phyloP scores from a whole-genome alignment of 2,888 invertebrate species.

The Andrena haemorrhoa region DNA sequence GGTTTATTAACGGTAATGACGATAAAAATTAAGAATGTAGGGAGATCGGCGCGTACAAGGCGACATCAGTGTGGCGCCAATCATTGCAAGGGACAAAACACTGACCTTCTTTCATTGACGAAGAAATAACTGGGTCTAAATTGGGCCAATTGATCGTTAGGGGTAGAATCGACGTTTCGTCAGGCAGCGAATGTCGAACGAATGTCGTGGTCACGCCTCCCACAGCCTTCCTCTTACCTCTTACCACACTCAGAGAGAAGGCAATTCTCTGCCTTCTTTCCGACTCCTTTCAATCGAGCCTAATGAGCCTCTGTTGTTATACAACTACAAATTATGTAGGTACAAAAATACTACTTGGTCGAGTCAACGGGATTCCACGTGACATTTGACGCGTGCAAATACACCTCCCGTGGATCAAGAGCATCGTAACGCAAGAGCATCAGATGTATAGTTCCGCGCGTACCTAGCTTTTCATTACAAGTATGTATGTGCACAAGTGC shows the following conservation, averaged over 20 bases:
- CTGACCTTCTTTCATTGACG: constrained; percentile 69
- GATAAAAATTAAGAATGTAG: constrained; percentile 62
- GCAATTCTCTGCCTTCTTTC: constrained; percentile 13
- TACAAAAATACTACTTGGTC: constrained; percentile 22
- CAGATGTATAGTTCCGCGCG: not conserved
- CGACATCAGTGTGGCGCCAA: constrained; percentile 59
- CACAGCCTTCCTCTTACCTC: not conserved
- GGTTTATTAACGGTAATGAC: constrained; percentile 61
- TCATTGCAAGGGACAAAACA: constrained; percentile 56
- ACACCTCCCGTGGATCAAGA: not conserved
- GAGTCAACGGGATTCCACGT: constrained; percentile 22
- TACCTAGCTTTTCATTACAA: too few relatives aligned
- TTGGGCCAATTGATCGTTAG: constrained; percentile 68
- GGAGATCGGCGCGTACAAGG: constrained; percentile 42
- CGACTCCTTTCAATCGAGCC: constrained; percentile 45
- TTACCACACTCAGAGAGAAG: too few relatives aligned
- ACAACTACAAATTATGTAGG: constrained; percentile 34
- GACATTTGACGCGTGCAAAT: not conserved
- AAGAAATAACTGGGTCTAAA: constrained; percentile 67
- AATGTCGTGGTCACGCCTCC: not conserved
- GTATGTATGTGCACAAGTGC: not conserved
- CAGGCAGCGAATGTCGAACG: constrained; percentile 21
- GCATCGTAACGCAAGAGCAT: not conserved
- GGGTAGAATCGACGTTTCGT: constrained; percentile 66
- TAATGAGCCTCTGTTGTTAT: constrained; percentile 50